Evolutionary conservation across 2,888 invertebrate species (phyloP).

Genomic region (Drosophila anceps): DNA sequence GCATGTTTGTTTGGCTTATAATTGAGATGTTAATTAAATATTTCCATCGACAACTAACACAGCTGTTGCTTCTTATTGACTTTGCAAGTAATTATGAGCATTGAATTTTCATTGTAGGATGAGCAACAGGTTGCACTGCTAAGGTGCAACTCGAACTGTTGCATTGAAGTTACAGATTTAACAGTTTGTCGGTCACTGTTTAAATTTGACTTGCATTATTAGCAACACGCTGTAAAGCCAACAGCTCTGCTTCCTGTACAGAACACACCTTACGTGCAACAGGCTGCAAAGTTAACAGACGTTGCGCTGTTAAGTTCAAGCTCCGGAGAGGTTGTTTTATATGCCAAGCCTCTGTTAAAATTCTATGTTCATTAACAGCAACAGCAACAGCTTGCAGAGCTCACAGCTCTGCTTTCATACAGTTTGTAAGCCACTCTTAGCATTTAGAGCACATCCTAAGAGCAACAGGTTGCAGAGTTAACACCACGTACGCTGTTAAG

Average conservation of each 20-base stretch:
- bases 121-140: background rate
- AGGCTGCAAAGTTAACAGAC: background rate
- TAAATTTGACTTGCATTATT: background rate
- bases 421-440: background rate
- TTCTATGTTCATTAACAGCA: background rate
- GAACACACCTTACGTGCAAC: background rate
- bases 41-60: background rate
- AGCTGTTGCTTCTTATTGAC: background rate
- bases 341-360: background rate
- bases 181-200: background rate
- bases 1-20: constrained; percentile 10
- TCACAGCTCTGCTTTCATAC: background rate
- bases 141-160: background rate
- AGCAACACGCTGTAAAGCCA: background rate
- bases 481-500: background rate
- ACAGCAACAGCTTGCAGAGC: background rate
- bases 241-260: background rate
- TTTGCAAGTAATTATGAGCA: background rate
- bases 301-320: too few relatives aligned
- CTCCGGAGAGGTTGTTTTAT: too few relatives aligned
- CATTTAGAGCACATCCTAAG: background rate
- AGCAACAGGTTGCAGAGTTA: background rate
- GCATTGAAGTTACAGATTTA: background rate
- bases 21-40: constrained; percentile 7
- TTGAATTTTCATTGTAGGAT: too few relatives aligned